Conservation (phyloP, 2,797 vertebrate genomes). For the Falco naumanni region DNA sequence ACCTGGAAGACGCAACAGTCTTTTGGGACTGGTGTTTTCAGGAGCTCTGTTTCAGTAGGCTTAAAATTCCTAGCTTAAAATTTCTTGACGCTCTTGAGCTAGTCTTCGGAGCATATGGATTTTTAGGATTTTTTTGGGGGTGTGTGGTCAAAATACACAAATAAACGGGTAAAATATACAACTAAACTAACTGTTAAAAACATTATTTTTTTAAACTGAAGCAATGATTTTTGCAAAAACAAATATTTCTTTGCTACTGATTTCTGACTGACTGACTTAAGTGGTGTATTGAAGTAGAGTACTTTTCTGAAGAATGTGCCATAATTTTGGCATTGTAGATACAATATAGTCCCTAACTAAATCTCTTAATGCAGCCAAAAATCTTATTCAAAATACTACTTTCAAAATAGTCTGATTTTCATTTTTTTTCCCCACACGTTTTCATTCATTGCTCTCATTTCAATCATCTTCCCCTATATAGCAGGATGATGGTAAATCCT, state of each 20-base stretch:
- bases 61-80: neutral
- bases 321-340: neutral
- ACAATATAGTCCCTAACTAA: neutral
- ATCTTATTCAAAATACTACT: neutral
- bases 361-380: neutral
- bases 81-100: neutral
- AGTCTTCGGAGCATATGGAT: neutral
- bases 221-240: neutral
- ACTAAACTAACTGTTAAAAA: neutral
- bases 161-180: neutral
- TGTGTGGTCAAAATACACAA: neutral
- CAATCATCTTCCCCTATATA: neutral
- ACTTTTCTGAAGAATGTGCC: neutral
- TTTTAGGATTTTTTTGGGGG: neutral
- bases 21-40: neutral
- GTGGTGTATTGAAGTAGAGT: neutral
- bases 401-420: neutral
- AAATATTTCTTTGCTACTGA: neutral
- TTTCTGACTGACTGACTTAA: neutral
- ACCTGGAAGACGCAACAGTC: neutral
- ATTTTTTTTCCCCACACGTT: neutral
- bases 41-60: neutral
- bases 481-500: neutral
- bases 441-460: neutral
- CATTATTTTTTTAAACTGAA: neutral